phyloP scores from a whole-genome alignment of 2,797 vertebrate species.

The Oreochromis mossambicus region DNA sequence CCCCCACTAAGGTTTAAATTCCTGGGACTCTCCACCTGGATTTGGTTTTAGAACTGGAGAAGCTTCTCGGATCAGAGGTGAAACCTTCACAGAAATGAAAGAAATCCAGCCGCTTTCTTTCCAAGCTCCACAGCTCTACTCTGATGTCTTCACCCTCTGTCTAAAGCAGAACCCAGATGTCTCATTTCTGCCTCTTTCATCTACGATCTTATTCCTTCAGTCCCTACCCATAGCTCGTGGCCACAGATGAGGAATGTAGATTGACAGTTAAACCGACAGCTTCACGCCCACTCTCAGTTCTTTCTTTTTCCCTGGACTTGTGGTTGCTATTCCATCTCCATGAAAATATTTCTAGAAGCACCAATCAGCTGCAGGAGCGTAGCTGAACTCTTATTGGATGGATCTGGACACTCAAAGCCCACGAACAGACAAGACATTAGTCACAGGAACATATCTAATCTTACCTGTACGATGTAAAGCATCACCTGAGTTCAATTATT shows the following conservation, averaged over 20 bases:
- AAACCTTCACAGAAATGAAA: neutral
- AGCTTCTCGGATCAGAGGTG: neutral
- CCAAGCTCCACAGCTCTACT: fast-evolving
- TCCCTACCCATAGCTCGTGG: fast-evolving
- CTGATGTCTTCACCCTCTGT: neutral
- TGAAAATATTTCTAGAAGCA: neutral
- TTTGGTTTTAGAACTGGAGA: fast-evolving
- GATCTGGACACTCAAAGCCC: neutral
- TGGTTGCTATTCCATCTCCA: neutral
- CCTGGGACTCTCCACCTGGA: fast-evolving
- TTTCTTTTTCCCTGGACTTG: fast-evolving
- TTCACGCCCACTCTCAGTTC: neutral
- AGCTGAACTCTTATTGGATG: neutral
- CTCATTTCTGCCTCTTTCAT: neutral
- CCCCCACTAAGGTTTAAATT: fast-evolving
- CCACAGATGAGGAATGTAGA: neutral
- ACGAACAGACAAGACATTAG: neutral
- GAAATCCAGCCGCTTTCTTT: neutral
- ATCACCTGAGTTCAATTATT: neutral
- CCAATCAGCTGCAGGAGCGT: neutral
- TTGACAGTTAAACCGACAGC: neutral
- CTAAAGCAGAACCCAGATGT: fast-evolving
- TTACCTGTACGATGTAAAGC: neutral
- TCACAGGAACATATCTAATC: neutral
- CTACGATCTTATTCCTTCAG: neutral